These are phyloP conservation scores for Aphaenogaster ashmeadi DNA, from an alignment of 1,140 invertebrate genomes.

Conservation along the genomic window DNA sequence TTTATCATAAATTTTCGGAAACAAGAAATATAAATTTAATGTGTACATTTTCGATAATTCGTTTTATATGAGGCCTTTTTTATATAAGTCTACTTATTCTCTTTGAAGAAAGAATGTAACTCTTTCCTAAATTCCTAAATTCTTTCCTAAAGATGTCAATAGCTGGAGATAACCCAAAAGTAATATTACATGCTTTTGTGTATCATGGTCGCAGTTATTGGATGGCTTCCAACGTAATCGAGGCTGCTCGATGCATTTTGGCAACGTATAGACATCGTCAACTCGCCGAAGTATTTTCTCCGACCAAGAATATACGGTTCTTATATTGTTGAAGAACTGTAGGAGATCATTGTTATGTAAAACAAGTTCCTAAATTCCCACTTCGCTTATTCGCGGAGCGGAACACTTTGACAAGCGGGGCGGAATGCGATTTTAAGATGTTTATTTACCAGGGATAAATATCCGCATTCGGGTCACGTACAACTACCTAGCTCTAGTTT, in stretches of 20 bases:
- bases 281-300: neutral
- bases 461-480: constrained; percentile 15
- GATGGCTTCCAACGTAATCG: neutral
- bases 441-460: constrained; percentile 27
- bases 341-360: neutral
- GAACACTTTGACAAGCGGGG: neutral
- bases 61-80: neutral
- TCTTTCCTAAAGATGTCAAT: constrained; percentile 30
- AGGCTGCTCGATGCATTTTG: constrained; percentile 2
- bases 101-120: neutral
- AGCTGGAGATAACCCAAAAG: constrained; percentile 1
- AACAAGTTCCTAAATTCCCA: neutral
- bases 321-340: neutral
- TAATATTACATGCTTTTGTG: constrained; percentile 23
- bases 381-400: neutral
- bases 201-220: constrained; percentile 32
- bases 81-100: neutral
- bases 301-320: neutral
- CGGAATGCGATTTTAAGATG: constrained; percentile 19
- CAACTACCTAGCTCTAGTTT: constrained; percentile 5
- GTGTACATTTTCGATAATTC: neutral
- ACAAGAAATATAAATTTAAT: neutral
- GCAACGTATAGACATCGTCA: neutral
- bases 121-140: neutral
- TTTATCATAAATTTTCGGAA: neutral